Evolutionary conservation across 2,113 vertebrate species (phyloP).

Genomic region (Atherinomorus stipes): DNA sequence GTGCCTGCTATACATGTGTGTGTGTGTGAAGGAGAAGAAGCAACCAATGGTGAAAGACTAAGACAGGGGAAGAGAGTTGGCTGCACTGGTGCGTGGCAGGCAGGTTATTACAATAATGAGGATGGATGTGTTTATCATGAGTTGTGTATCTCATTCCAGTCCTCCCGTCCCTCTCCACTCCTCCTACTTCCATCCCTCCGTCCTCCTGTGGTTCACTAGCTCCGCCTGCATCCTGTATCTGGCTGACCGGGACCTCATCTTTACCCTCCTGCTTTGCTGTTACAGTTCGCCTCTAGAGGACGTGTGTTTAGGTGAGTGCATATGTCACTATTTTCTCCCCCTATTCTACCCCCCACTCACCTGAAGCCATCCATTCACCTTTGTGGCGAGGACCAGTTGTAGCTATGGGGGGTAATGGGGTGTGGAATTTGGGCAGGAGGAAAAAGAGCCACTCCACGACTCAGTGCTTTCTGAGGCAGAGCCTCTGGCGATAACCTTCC

Average conservation of each 20-base stretch:
- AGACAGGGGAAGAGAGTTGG: constrained; percentile 34
- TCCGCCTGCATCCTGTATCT: constrained; percentile 55
- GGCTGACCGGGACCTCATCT: constrained; percentile 46
- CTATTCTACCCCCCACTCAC: not conserved
- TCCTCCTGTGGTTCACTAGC: constrained; percentile 48
- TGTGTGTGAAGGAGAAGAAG: constrained; percentile 18
- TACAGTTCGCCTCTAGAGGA: constrained; percentile 48
- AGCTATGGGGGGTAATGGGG: constrained; percentile 65
- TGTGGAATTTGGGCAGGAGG: constrained; percentile 61
- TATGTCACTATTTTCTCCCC: constrained; percentile 6
- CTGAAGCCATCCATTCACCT: constrained; percentile 43
- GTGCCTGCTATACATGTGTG: constrained; percentile 18
- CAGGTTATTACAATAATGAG: constrained; percentile 77
- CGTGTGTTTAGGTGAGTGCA: constrained; percentile 33
- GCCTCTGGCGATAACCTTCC: constrained; percentile 39
- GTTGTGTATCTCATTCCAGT: constrained; percentile 66
- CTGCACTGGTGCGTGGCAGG: constrained; percentile 64
- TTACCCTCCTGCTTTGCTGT: constrained; percentile 15
- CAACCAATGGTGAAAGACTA: constrained; percentile 35
- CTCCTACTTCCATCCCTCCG: constrained; percentile 32
- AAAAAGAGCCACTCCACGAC: constrained; percentile 59
- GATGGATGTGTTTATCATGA: constrained; percentile 80
- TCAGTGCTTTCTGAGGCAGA: constrained; percentile 60
- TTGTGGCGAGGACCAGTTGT: constrained; percentile 54
- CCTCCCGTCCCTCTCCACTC: constrained; percentile 13